These are phyloP conservation scores for Amiota communis DNA, from an alignment of 2,888 invertebrate genomes.

Conservation along the genomic window DNA sequence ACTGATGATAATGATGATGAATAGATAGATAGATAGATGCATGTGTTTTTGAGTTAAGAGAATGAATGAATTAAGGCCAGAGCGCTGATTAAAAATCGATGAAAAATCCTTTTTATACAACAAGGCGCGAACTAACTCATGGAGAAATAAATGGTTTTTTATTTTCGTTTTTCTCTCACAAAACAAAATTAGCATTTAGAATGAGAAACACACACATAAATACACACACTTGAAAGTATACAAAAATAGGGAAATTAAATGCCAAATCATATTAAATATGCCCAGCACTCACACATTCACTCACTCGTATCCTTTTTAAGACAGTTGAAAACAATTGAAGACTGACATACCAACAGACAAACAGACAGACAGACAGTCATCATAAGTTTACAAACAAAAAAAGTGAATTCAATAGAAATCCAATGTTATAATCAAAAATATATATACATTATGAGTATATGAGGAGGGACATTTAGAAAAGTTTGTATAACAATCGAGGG, in stretches of 20 bases:
- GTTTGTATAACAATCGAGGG: no score
- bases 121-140: neutral
- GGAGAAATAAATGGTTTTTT: neutral
- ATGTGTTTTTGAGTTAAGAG: no score
- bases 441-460: no score
- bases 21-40: no score
- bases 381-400: neutral
- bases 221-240: neutral
- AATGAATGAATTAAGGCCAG: neutral
- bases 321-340: no score
- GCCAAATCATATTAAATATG: slow-evolving; percentile 30
- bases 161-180: neutral
- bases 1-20: no score
- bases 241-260: slow-evolving; percentile 39
- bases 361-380: no score
- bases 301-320: no score
- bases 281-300: no score
- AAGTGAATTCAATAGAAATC: neutral
- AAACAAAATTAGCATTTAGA: slow-evolving; percentile 56
- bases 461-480: no score
- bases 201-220: slow-evolving; percentile 42
- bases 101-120: slow-evolving; percentile 32
- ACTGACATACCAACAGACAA: no score
- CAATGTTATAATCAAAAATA: neutral
- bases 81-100: slow-evolving; percentile 63